Evolutionary conservation across 1,140 invertebrate species (phyloP).

Genomic region (Pogonomyrmex barbatus): DNA sequence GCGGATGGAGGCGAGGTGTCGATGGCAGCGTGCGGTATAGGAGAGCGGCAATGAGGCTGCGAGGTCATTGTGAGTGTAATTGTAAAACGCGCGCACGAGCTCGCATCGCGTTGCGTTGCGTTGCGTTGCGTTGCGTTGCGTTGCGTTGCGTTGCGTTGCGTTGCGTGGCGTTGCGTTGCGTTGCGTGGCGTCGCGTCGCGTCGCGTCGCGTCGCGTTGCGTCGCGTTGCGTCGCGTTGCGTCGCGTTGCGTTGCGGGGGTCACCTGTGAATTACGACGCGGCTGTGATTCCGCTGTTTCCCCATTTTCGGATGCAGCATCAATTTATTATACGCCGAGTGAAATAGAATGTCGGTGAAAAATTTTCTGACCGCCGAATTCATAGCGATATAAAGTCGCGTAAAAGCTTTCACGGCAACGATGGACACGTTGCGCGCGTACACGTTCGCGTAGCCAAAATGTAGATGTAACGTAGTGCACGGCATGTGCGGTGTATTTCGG

Average conservation of each 20-base stretch:
- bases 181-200: too few relatives aligned
- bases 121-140: slow-evolving; percentile 9
- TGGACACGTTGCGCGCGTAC: neutral
- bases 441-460: neutral
- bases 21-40: slow-evolving; percentile 43
- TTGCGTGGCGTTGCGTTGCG: neutral
- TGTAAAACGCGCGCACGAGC: slow-evolving; percentile 57
- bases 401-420: slow-evolving; percentile 51
- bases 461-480: neutral
- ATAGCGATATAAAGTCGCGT: slow-evolving; percentile 43
- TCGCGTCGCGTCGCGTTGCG: neutral
- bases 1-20: slow-evolving; percentile 47
- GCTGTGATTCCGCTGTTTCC: slow-evolving; percentile 58
- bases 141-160: neutral
- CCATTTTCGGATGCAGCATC: slow-evolving; percentile 61
- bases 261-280: slow-evolving; percentile 52
- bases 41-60: slow-evolving; percentile 1
- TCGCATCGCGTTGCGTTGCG: slow-evolving; percentile 13
- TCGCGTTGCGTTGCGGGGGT: slow-evolving; percentile 6
- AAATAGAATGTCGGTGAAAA: slow-evolving; percentile 61
- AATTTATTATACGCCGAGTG: slow-evolving; percentile 65
- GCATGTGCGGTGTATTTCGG: neutral
- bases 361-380: slow-evolving; percentile 48
- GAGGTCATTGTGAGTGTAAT: slow-evolving; percentile 62
- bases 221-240: too few relatives aligned